A percentile compares a stretch with the other conserved stretches of the same genome.
Evolutionary conservation across 2,113 vertebrate genomes (phyloP).

Genomic region (Hippocampus barbouri): DNA sequence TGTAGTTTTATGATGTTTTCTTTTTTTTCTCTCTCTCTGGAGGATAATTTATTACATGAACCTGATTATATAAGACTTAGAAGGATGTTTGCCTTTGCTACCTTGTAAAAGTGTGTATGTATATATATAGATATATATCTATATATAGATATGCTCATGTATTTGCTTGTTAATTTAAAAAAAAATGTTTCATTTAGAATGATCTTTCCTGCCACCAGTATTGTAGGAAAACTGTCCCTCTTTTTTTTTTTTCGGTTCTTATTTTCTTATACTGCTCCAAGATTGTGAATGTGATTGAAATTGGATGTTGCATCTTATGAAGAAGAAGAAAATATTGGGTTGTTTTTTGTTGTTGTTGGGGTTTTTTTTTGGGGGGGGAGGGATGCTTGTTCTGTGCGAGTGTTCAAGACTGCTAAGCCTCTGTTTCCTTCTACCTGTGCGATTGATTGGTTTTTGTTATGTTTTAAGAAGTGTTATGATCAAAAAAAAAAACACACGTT

Average conservation of each 20-base stretch:
- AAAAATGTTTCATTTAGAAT: constrained; percentile 63
- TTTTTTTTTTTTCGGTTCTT: constrained; percentile 60
- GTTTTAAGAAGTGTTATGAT: constrained; percentile 71
- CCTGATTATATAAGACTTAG: constrained; percentile 67
- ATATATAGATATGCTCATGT: constrained; percentile 80
- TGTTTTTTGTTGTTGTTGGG: constrained; percentile 39
- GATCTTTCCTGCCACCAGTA: constrained; percentile 62
- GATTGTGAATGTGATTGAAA: constrained; percentile 80
- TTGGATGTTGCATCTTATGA: constrained; percentile 82
- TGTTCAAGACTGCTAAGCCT: constrained; percentile 80
- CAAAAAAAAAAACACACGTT: constrained; percentile 49
- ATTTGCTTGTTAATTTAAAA: constrained; percentile 81
- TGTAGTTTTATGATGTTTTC: constrained; percentile 70
- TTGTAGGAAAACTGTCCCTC: constrained; percentile 73
- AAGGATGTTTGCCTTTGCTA: constrained; percentile 77
- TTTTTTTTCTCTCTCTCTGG: constrained; percentile 67
- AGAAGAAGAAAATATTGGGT: constrained; percentile 65
- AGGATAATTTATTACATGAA: constrained; percentile 76
- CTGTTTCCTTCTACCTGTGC: constrained; percentile 74
- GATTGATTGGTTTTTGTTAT: constrained; percentile 74
- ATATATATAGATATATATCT: constrained; percentile 45
- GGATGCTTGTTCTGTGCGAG: constrained; percentile 69
- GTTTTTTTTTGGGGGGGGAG: not conserved
- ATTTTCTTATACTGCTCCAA: constrained; percentile 70
- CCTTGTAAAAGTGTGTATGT: constrained; percentile 79